Conservation (phyloP, 1,140 invertebrate species). For the Bombus confusus region DNA sequence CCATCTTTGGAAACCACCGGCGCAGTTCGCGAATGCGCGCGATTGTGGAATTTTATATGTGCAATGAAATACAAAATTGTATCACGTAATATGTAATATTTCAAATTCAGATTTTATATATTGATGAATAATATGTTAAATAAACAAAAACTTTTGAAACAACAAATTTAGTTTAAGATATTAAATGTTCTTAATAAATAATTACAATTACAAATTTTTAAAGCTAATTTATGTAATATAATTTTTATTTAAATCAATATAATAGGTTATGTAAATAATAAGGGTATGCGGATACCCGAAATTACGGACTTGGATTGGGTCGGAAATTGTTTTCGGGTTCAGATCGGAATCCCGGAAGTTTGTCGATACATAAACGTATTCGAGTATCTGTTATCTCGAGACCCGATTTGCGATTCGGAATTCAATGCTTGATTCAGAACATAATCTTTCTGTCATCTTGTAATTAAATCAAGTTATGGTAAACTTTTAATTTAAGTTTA, state of each 20-base stretch:
- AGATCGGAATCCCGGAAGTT: too few relatives aligned
- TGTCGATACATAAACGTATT: too few relatives aligned
- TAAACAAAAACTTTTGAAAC: background rate
- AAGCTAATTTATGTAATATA: background rate
- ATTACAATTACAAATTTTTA: background rate
- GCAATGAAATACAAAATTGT: slow-evolving; percentile 15
- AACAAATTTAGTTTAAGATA: background rate
- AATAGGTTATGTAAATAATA: slow-evolving; percentile 2
- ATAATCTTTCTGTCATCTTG: too few relatives aligned
- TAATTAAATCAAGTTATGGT: too few relatives aligned
- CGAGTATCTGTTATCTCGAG: too few relatives aligned
- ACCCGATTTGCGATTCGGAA: too few relatives aligned
- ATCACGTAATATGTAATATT: background rate
- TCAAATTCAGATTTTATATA: background rate
- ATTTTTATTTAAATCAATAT: background rate
- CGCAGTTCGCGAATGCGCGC: slow-evolving; percentile 42
- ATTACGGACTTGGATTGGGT: too few relatives aligned
- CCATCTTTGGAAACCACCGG: slow-evolving; percentile 39
- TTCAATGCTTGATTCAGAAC: too few relatives aligned
- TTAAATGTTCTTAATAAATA: background rate
- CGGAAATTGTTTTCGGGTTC: too few relatives aligned
- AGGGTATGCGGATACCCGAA: too few relatives aligned
- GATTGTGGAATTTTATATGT: slow-evolving; percentile 26
- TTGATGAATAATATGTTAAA: background rate
- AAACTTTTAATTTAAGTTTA: too few relatives aligned